Conservation (phyloP, 2,888 invertebrate species). For the Lepidochitona cinerea region DNA sequence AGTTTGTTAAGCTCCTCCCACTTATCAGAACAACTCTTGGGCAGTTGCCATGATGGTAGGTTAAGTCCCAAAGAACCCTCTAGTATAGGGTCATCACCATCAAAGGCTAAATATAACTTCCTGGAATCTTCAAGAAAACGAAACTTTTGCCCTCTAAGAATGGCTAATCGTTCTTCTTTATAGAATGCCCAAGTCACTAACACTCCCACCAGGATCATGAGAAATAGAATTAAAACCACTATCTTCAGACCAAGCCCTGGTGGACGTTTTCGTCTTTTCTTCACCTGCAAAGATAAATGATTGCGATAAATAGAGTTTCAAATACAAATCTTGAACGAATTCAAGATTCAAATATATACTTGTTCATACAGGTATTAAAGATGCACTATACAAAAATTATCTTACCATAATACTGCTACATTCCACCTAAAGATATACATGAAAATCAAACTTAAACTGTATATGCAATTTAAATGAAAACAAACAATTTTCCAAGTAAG, state of each 20-base stretch:
- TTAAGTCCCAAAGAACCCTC: constrained; percentile 40
- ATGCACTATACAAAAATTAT: no score
- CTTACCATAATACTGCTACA: no score
- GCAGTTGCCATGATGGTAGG: constrained; percentile 54
- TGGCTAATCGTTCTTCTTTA: constrained; percentile 39
- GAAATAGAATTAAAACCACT: constrained; percentile 49
- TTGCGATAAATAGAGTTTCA: no score
- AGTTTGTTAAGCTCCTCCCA: constrained; percentile 38
- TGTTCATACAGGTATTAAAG: no score
- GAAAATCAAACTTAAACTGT: no score
- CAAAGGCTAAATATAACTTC: constrained; percentile 32
- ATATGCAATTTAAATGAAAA: no score
- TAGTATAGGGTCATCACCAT: constrained; percentile 22
- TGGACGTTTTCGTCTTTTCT: constrained; percentile 33
- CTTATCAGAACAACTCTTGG: constrained; percentile 49
- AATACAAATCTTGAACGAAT: no score
- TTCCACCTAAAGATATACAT: no score
- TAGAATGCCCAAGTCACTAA: constrained; percentile 52
- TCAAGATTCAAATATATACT: no score
- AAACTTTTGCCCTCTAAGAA: constrained; percentile 40
- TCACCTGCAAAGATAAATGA: constrained; percentile 38
- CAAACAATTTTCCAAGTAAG: no score
- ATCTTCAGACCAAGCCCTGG: constrained; percentile 50
- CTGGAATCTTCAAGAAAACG: constrained; percentile 48
- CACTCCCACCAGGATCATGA: constrained; percentile 46